Conservation (phyloP, 1,140 invertebrate species). For the Phocides pigmalion region DNA sequence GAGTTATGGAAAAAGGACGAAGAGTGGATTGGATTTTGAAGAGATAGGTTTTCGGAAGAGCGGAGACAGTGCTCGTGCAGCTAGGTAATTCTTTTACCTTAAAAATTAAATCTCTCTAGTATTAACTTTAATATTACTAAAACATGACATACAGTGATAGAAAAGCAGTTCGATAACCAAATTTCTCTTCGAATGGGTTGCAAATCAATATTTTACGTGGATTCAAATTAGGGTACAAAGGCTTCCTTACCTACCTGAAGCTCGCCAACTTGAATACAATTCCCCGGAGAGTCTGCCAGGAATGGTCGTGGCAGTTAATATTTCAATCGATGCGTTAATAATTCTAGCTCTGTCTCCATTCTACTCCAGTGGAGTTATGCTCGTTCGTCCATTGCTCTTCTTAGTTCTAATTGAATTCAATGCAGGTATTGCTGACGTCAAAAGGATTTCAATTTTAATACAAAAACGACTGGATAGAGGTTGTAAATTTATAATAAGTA, state of each 20-base stretch:
- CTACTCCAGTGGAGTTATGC: neutral
- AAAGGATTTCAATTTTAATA: neutral
- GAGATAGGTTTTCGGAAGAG: too few species aligned
- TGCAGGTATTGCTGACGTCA: neutral
- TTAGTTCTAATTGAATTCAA: neutral
- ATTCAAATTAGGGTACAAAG: neutral
- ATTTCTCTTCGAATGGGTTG: too few species aligned
- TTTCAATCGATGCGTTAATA: conserved; percentile 15
- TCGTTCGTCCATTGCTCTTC: neutral
- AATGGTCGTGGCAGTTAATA: conserved; percentile 19
- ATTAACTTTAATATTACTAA: neutral
- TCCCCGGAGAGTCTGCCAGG: conserved; percentile 1
- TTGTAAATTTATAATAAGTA: too few species aligned
- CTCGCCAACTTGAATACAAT: conserved; percentile 8
- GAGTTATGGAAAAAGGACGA: too few species aligned
- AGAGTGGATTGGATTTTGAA: too few species aligned
- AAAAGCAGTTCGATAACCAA: too few species aligned
- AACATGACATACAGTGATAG: too few species aligned
- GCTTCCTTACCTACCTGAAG: neutral
- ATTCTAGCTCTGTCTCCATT: neutral
- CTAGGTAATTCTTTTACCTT: too few species aligned
- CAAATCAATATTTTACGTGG: neutral
- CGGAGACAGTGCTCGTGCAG: too few species aligned
- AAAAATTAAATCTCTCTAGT: too few species aligned
- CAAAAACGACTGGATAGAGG: too few species aligned